Evolutionary conservation across 1,140 invertebrate genomes (phyloP).

Genomic region (Zaprionus inermis): DNA sequence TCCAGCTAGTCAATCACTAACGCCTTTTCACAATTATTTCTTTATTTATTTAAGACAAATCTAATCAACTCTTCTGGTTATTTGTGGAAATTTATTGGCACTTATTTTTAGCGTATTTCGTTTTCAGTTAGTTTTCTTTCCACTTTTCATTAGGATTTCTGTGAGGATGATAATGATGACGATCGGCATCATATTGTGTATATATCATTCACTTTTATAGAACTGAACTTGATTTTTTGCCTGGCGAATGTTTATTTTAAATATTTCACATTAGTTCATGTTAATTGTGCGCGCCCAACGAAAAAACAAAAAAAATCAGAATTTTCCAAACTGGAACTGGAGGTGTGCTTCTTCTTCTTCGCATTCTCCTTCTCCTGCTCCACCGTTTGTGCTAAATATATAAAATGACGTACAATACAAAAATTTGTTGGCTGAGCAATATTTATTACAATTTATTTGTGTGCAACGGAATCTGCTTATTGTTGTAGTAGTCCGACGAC

Average conservation of each 20-base stretch:
- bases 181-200: slow-evolving; percentile 12
- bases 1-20: not conserved
- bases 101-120: slow-evolving; percentile 63
- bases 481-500: slow-evolving; percentile 12
- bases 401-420: slow-evolving; percentile 72
- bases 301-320: slow-evolving; percentile 29
- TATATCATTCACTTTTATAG: slow-evolving; percentile 28
- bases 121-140: slow-evolving; percentile 33
- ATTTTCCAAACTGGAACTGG: slow-evolving; percentile 62
- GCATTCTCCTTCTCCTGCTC: slow-evolving; percentile 12
- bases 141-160: slow-evolving; percentile 20
- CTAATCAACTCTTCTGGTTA: slow-evolving; percentile 55
- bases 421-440: slow-evolving; percentile 55
- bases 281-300: slow-evolving; percentile 51
- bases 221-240: slow-evolving; percentile 65
- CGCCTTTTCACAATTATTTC: not conserved
- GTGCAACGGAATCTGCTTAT: slow-evolving; percentile 44
- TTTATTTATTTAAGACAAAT: slow-evolving; percentile 32
- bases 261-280: slow-evolving; percentile 73
- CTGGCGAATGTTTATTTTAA: slow-evolving; percentile 69
- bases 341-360: slow-evolving; percentile 43
- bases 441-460: slow-evolving; percentile 77
- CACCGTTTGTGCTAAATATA: slow-evolving; percentile 65
- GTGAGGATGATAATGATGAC: slow-evolving; percentile 12
- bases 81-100: slow-evolving; percentile 62